Evolutionary conservation across 2,888 invertebrate species (phyloP).

Genomic region (Rhagonycha lutea): DNA sequence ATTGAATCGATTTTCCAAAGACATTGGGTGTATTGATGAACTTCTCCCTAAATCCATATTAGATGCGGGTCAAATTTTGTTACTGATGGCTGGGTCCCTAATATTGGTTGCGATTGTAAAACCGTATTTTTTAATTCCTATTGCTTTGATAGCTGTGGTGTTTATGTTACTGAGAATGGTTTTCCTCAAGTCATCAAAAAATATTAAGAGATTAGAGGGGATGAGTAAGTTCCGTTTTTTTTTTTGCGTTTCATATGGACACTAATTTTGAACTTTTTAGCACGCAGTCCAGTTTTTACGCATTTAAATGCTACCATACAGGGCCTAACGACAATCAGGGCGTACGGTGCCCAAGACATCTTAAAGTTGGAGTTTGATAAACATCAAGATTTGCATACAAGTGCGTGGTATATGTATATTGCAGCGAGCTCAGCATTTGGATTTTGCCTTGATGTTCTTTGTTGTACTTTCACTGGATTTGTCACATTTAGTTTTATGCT

Average conservation of each 20-base stretch:
- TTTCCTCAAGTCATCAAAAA: constrained; percentile 71
- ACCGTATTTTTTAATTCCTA: constrained; percentile 55
- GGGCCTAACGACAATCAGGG: constrained; percentile 80
- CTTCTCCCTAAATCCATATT: constrained; percentile 68
- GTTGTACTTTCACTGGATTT: constrained; percentile 65
- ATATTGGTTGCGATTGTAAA: constrained; percentile 62
- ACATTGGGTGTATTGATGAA: constrained; percentile 80
- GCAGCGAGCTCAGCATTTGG: constrained; percentile 68
- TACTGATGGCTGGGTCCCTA: constrained; percentile 58
- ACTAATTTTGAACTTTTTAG: constrained; percentile 55
- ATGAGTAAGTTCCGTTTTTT: constrained; percentile 63
- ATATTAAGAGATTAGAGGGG: constrained; percentile 70
- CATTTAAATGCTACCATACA: constrained; percentile 79
- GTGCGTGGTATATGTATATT: constrained; percentile 70
- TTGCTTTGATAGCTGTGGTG: constrained; percentile 61
- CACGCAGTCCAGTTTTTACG: constrained; percentile 82
- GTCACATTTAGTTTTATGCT: constrained; percentile 70
- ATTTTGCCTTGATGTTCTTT: constrained; percentile 67
- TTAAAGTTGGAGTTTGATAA: constrained; percentile 61
- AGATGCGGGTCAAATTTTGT: constrained; percentile 64
- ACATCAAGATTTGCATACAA: constrained; percentile 67
- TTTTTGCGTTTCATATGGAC: background rate
- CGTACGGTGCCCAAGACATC: constrained; percentile 70
- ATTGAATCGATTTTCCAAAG: constrained; percentile 81
- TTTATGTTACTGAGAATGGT: constrained; percentile 67